Evolutionary conservation across 2,888 invertebrate species (phyloP), one percentile per base, ranked within the genome.

Genomic region (Thera obeliscata): DNA sequence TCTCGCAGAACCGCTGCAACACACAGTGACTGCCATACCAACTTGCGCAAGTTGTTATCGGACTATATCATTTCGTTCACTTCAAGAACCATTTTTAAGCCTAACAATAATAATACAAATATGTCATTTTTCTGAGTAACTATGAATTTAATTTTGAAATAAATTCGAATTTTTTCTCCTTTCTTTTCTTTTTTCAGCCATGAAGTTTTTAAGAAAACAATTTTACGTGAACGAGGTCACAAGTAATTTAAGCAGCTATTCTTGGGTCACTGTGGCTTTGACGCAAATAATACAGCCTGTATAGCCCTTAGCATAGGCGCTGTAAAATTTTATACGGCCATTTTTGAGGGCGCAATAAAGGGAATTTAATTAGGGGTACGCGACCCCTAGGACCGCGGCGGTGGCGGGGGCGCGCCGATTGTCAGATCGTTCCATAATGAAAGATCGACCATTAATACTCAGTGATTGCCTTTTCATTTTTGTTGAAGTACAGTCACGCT

Each of bases 311-410:
- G 71, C 67, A 73, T 65, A 54, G 65, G 63, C 76, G 70, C 76
- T 73, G 70, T 78, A 67, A 76, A 78, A 76, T 79, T 78, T 73
- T 73, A 81, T 76, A 71, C 66, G 73, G 72, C 70, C 74, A 74
- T 78, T 76, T 74, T 77, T 71, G 74, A 70, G 71, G 69, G 64
- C 59, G 69, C 70, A 66, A 74, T 78, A 75, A 72, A 73, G 67
- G 72, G 71, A 71, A 75, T 72, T 61, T 75, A 72, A 73, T 71
- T 68, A 60, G 70, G 68, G 49, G 56, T 33, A 64, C 70, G 61
- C 69, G 67, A 67, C 67, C 59, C 64, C 33, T 35, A 49, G 62
- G 52, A 22, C 60, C 48, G 35, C n/a, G 56, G 38, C 22, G 9
- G 22, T 1, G 22, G 22, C 0, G 22, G 22, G 22, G 22, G 22